Conservation (phyloP, 2,797 vertebrate species). For the Chiloscyllium punctatum region DNA sequence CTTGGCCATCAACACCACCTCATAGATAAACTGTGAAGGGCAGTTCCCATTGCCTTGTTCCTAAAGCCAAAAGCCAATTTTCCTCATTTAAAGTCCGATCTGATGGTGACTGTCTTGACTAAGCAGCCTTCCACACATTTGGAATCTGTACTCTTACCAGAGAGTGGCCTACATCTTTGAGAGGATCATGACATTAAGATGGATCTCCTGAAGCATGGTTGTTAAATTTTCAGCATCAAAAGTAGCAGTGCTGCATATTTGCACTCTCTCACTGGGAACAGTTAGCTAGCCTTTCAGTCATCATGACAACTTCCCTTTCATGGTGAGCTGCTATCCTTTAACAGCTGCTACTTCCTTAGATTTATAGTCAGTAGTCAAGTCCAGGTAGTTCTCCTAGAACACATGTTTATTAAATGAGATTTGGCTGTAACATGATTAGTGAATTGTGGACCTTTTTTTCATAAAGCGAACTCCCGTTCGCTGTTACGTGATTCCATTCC, state of each 20-base stretch:
- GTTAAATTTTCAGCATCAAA: not conserved
- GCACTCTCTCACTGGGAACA: not conserved
- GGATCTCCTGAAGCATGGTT: not conserved
- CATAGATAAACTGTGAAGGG: not conserved
- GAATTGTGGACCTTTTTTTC: too few relatives aligned
- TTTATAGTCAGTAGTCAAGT: not conserved
- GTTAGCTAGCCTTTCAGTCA: not conserved
- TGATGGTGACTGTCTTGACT: not conserved
- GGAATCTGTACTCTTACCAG: not conserved
- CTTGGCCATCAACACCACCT: not conserved
- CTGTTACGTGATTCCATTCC: too few relatives aligned
- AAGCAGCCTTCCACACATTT: not conserved
- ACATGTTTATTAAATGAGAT: too few relatives aligned
- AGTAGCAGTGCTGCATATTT: not conserved
- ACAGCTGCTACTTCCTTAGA: not conserved
- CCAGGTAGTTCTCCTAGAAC: too few relatives aligned
- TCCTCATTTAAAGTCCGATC: not conserved
- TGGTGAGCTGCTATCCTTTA: not conserved
- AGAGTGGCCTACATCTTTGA: not conserved
- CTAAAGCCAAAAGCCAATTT: not conserved
- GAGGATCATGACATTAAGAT: not conserved
- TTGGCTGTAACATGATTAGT: too few relatives aligned
- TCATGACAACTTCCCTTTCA: not conserved
- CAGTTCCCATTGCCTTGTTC: not conserved
- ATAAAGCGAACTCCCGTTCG: too few relatives aligned